Evolutionary conservation across 2,113 vertebrate species (phyloP).

Genomic region (Lichenostomus cassidix): DNA sequence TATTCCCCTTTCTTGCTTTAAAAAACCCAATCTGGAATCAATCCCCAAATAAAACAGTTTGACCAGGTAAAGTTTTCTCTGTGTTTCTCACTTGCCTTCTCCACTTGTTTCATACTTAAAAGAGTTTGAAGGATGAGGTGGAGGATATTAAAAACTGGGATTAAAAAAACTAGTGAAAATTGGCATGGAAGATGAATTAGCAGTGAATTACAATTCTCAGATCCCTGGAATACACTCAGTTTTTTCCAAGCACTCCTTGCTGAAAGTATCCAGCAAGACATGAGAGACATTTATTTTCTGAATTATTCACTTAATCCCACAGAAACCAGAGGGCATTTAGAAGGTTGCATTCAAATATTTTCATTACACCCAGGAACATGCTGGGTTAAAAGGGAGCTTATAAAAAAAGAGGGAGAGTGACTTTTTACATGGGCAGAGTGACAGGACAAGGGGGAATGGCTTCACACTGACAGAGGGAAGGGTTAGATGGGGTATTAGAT

Average conservation of each 20-base stretch:
- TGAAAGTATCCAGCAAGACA: not conserved
- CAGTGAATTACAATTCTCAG: not conserved
- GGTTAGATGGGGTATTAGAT: not conserved
- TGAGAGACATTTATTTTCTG: not conserved
- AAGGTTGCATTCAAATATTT: not conserved
- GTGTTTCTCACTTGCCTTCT: not conserved
- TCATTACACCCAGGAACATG: not conserved
- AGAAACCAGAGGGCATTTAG: not conserved
- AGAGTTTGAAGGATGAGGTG: not conserved
- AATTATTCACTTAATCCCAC: not conserved
- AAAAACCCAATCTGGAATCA: not conserved
- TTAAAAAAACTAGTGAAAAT: not conserved
- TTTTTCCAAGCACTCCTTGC: not conserved
- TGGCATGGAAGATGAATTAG: not conserved
- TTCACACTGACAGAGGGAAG: not conserved
- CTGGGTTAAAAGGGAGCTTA: not conserved
- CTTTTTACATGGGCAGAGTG: not conserved
- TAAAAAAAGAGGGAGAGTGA: not conserved
- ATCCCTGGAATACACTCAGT: not conserved
- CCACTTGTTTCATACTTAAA: not conserved
- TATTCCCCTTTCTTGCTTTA: not conserved
- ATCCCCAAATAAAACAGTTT: not conserved
- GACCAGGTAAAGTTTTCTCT: not conserved
- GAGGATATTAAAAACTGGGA: not conserved
- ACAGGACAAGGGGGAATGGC: not conserved